A percentile compares a stretch with the other conserved stretches of the same genome.
phyloP scores from a whole-genome alignment of 53 echinoderm and acorn worm genomes.

The Henricia sp. region DNA sequence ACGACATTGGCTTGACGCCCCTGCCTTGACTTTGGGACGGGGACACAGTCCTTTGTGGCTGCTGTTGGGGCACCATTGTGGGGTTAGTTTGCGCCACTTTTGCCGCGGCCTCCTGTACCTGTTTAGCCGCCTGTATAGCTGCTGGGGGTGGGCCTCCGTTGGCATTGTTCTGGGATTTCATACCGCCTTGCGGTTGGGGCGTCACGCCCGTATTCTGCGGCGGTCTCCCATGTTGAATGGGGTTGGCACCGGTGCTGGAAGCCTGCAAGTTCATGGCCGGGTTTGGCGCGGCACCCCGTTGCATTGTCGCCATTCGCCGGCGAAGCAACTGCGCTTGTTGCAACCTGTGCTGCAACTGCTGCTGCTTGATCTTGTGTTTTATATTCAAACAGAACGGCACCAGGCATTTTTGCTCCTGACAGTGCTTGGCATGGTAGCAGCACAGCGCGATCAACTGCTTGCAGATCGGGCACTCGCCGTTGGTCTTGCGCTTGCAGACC shows the following conservation, averaged over 20 bases:
- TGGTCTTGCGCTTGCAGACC: slow-evolving; percentile 97
- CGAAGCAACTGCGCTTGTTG: slow-evolving; percentile 98
- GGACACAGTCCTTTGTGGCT: slow-evolving; percentile 67
- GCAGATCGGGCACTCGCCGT: slow-evolving; percentile 99
- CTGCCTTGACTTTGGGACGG: slow-evolving; percentile 51
- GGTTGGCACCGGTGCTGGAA: slow-evolving; percentile 50
- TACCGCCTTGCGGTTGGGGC: slow-evolving; percentile 51
- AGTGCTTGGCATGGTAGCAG: slow-evolving; percentile 99
- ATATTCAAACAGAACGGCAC: slow-evolving; percentile 99
- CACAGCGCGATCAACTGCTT: slow-evolving; percentile 99
- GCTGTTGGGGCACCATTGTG: slow-evolving; percentile 72
- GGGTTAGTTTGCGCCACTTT: slow-evolving; percentile 73
- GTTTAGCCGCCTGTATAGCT: slow-evolving; percentile 91
- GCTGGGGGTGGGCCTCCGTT: slow-evolving; percentile 84
- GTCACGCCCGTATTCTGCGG: slow-evolving; percentile 26
- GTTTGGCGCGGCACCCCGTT: slow-evolving; percentile 58
- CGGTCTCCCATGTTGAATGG: slow-evolving; percentile 55
- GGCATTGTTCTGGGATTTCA: slow-evolving; percentile 68
- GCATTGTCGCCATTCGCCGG: slow-evolving; percentile 93
- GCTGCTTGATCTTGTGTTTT: slow-evolving; percentile 97
- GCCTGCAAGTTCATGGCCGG: slow-evolving; percentile 67
- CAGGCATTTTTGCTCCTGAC: slow-evolving; percentile 94
- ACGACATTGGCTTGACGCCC: slow-evolving; percentile 43
- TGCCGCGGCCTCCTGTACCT: slow-evolving; percentile 91
- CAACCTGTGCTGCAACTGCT: slow-evolving; percentile 95